A percentile compares a stretch with the other conserved stretches of the same genome.
phyloP scores from a whole-genome alignment of 2,888 invertebrate genomes.

The Hyposoter dolosus region DNA sequence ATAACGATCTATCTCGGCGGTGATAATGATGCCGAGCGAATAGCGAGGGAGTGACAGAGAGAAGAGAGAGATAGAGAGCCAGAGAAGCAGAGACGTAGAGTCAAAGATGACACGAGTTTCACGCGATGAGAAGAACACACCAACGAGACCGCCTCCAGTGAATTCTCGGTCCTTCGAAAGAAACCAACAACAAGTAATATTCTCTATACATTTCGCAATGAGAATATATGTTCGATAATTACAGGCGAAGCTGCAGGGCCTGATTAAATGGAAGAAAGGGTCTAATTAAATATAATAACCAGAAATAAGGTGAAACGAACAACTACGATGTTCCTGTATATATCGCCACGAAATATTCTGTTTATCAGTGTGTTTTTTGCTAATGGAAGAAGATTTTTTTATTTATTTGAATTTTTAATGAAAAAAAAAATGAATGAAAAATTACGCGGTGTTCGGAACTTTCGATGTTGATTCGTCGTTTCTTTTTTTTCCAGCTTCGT shows the following conservation, averaged over 20 bases:
- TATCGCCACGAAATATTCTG: neutral
- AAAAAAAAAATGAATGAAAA: neutral
- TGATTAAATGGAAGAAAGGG: neutral
- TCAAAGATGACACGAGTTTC: conserved; percentile 35
- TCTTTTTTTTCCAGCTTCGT: neutral
- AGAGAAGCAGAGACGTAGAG: neutral
- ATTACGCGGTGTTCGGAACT: neutral
- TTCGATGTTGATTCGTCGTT: neutral
- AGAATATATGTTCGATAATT: neutral
- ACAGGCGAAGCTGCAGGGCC: neutral
- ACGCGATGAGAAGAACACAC: conserved; percentile 17
- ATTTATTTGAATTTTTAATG: neutral
- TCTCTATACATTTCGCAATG: neutral
- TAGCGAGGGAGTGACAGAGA: neutral
- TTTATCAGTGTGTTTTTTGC: neutral
- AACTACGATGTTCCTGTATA: neutral
- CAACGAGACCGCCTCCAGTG: conserved; percentile 6
- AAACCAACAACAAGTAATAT: neutral
- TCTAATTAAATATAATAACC: neutral
- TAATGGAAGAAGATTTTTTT: neutral
- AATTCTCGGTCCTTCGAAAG: neutral
- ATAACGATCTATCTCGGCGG: conserved; percentile 59
- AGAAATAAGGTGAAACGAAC: neutral
- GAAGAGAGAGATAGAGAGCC: neutral
- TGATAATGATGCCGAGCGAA: conserved; percentile 60